These are phyloP conservation scores for Popillia japonica DNA, from an alignment of 1,140 invertebrate genomes.

Conservation along the genomic window DNA sequence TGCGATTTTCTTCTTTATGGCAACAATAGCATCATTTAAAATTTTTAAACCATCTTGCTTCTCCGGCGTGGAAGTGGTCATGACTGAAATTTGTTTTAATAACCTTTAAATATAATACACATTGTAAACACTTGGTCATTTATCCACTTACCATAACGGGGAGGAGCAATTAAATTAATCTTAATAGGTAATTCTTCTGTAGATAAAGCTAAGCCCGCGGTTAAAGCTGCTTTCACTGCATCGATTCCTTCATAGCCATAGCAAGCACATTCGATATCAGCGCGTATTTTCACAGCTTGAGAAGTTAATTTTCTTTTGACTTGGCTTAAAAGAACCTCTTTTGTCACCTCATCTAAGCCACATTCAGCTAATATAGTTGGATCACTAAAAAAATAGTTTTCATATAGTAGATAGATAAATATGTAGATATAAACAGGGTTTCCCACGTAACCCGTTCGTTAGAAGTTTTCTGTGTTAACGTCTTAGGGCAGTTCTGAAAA, in stretches of 20 bases:
- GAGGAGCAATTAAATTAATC: constrained; percentile 99
- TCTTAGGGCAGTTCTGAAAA: too few species aligned
- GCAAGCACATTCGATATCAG: constrained; percentile 98
- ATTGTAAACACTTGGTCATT: neutral
- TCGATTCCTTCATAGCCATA: constrained; percentile 99
- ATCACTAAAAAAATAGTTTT: constrained; percentile 86
- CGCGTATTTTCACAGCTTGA: constrained; percentile 97
- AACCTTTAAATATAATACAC: neutral
- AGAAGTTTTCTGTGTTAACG: too few species aligned
- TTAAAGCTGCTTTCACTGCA: constrained; percentile 95
- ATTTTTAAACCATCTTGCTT: constrained; percentile 91
- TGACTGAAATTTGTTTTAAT: constrained; percentile 72
- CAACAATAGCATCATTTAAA: constrained; percentile 87
- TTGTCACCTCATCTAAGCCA: constrained; percentile 91
- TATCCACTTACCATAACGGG: constrained; percentile 80
- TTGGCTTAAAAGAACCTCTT: constrained; percentile 91
- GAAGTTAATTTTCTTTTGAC: constrained; percentile 97
- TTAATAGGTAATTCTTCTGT: constrained; percentile 95
- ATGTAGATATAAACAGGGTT: too few species aligned
- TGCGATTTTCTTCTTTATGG: constrained; percentile 86
- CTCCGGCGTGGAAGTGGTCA: constrained; percentile 98
- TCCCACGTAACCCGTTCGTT: too few species aligned
- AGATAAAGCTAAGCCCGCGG: constrained; percentile 90
- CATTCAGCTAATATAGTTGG: constrained; percentile 96
- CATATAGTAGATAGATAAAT: too few species aligned